phyloP scores from a whole-genome alignment of 2,888 invertebrate species.

The Ormyrus thymus region DNA sequence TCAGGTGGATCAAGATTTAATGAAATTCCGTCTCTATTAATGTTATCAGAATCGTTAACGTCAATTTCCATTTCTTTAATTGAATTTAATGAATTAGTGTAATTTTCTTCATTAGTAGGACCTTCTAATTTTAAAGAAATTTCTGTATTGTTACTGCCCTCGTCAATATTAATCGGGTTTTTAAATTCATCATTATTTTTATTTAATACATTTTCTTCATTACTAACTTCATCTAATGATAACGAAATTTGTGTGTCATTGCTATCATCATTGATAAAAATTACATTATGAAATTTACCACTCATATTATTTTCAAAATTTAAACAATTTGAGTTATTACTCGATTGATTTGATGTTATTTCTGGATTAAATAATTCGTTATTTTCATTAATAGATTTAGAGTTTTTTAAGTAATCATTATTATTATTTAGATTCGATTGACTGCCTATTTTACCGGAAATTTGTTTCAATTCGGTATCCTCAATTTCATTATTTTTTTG shows the following conservation, averaged over 20 bases:
- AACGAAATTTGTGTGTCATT: neutral
- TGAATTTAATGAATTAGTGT: neutral
- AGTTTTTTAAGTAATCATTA: neutral
- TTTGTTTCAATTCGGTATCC: too few species aligned
- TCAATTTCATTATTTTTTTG: neutral
- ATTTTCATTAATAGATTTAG: neutral
- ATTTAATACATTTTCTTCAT: neutral
- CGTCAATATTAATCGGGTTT: constrained; percentile 13
- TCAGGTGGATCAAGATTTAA: neutral
- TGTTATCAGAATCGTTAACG: neutral
- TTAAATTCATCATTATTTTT: neutral
- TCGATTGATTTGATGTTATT: too few species aligned
- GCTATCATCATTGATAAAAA: neutral
- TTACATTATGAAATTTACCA: neutral
- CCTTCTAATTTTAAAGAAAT: constrained; percentile 1
- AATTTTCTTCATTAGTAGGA: neutral
- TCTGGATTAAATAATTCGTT: too few species aligned
- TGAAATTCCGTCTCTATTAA: neutral
- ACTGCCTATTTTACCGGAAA: too few species aligned
- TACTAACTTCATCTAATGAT: neutral
- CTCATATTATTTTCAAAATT: too few species aligned
- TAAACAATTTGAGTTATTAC: too few species aligned
- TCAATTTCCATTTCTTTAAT: neutral
- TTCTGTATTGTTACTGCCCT: neutral
- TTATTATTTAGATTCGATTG: neutral